Percentiles rank a stretch among this genome's conserved stretches.
These are phyloP conservation scores for Epistrophe eligans DNA, from an alignment of 2,888 invertebrate genomes.

Conservation along the genomic window DNA sequence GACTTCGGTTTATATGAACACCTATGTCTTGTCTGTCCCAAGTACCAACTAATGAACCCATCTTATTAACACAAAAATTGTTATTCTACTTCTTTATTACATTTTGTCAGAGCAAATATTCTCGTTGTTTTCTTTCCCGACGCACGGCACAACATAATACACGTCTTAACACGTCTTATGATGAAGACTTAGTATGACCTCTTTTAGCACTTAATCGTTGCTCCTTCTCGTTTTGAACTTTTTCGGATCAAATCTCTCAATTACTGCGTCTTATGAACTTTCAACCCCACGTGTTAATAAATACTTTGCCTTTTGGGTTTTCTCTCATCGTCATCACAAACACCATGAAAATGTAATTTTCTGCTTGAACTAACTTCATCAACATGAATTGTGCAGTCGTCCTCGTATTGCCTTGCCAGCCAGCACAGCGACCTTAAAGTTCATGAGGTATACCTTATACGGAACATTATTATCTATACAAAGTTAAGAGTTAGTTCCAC, in stretches of 20 bases:
- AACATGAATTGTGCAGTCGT: conserved; percentile 1
- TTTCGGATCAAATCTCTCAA: conserved; percentile 25
- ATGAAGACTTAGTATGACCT: conserved; percentile 11
- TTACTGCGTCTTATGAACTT: conserved; percentile 18
- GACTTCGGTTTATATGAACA: background rate
- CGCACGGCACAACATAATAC: background rate
- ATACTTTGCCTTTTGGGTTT: background rate
- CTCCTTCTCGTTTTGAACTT: background rate
- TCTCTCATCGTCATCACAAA: background rate
- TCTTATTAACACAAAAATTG: background rate
- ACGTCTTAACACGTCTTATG: background rate
- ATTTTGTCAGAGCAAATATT: background rate
- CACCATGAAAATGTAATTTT: conserved; percentile 13
- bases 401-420: background rate
- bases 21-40: background rate
- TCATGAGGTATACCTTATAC: too few relatives aligned
- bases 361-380: conserved; percentile 3
- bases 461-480: background rate
- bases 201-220: conserved; percentile 9
- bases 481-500: background rate
- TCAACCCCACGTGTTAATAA: conserved; percentile 22
- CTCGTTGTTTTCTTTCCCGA: background rate
- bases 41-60: background rate
- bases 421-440: background rate
- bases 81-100: background rate